Conservation (phyloP, 2,888 invertebrate genomes). For the Blera fallax region DNA sequence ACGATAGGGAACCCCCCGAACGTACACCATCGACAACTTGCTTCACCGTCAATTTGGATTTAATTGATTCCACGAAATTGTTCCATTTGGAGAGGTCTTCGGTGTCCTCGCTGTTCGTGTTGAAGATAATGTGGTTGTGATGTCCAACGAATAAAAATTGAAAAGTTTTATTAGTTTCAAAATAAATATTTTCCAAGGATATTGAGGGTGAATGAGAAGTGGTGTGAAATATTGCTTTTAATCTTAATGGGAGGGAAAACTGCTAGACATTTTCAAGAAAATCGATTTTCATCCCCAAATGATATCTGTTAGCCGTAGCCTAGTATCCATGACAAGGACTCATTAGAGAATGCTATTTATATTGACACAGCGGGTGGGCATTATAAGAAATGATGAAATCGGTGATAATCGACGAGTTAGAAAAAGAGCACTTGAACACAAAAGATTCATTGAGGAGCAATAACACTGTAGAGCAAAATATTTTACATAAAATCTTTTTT, state of each 20-base stretch:
- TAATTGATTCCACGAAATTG: constrained; percentile 88
- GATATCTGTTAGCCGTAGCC: not conserved
- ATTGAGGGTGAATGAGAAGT: not conserved
- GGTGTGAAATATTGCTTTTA: not conserved
- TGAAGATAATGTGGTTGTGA: not conserved
- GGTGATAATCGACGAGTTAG: not conserved
- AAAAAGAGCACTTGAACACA: not conserved
- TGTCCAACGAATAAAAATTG: constrained; percentile 14
- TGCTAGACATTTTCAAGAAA: not conserved
- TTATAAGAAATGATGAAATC: not conserved
- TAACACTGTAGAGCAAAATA: not conserved
- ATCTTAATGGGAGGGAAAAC: not conserved
- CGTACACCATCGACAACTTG: constrained; percentile 91
- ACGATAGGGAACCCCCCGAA: constrained; percentile 89
- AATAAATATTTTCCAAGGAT: not conserved
- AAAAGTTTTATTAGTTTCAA: constrained; percentile 12
- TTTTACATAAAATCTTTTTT: no score
- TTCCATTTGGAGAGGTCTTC: constrained; percentile 86
- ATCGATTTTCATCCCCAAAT: not conserved
- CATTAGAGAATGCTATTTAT: not conserved
- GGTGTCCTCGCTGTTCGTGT: constrained; percentile 77
- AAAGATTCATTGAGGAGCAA: not conserved
- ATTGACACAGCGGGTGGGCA: not conserved
- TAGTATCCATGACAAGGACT: not conserved
- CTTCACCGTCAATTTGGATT: constrained; percentile 90